Evolutionary conservation across 2,888 invertebrate species (phyloP).

Genomic region (Dinocampus coccinellae): DNA sequence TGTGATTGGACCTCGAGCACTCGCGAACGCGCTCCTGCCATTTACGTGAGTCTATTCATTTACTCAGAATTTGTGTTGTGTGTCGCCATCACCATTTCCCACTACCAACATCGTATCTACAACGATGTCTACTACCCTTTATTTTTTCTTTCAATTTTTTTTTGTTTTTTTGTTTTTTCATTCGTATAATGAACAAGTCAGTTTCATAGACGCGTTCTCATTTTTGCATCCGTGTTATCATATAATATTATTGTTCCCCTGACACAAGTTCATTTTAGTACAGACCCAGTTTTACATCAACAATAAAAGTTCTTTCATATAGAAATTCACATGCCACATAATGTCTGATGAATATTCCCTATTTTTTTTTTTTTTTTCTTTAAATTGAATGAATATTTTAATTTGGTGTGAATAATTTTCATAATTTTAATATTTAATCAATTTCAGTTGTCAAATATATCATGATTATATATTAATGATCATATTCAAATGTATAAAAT

Average conservation of each 20-base stretch:
- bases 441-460: no score
- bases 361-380: no score
- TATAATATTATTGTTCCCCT: constrained; percentile 31
- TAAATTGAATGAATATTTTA: neutral
- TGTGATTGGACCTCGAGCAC: constrained; percentile 28
- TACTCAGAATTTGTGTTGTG: constrained; percentile 18
- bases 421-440: no score
- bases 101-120: constrained; percentile 12
- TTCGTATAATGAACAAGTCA: constrained; percentile 18
- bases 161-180: no score
- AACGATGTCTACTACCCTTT: constrained; percentile 7
- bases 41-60: constrained; percentile 32
- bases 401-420: neutral
- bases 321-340: neutral
- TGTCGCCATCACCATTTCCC: constrained; percentile 11
- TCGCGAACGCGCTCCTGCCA: constrained; percentile 16
- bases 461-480: no score
- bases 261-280: constrained; percentile 16
- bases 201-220: constrained; percentile 28
- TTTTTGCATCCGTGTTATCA: constrained; percentile 30
- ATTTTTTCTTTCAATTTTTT: no score
- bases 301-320: neutral
- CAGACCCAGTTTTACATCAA: constrained; percentile 23
- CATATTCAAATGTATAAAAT: no score
- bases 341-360: neutral